Evolutionary conservation across 2,888 invertebrate genomes (phyloP).

Genomic region (Drosophila eohydei): DNA sequence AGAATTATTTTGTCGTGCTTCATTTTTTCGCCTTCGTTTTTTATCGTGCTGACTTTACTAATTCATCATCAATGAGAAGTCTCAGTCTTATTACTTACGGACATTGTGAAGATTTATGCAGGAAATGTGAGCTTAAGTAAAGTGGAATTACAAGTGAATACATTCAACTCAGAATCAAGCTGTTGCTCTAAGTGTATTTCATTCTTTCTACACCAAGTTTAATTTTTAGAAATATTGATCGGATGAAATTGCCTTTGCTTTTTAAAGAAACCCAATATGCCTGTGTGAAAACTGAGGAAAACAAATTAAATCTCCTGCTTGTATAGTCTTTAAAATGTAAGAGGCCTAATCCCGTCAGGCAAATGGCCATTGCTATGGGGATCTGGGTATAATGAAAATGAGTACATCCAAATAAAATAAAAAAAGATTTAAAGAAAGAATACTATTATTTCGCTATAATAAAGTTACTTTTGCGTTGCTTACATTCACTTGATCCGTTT

Average conservation of each 20-base stretch:
- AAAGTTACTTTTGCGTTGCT: slow-evolving; percentile 22
- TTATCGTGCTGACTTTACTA: slow-evolving; percentile 7
- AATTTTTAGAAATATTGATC: too few relatives aligned
- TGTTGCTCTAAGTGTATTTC: not conserved
- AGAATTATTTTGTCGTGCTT: slow-evolving; percentile 23
- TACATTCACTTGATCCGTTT: slow-evolving; percentile 41
- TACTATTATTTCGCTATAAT: slow-evolving; percentile 32
- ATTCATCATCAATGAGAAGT: not conserved
- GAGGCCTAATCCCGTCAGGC: too few relatives aligned
- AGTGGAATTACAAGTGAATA: not conserved
- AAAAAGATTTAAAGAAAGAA: slow-evolving; percentile 12
- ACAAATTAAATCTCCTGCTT: too few relatives aligned
- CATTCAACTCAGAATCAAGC: not conserved
- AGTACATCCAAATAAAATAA: not conserved
- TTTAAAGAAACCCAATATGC: too few relatives aligned
- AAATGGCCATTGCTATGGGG: too few relatives aligned
- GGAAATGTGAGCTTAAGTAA: not conserved
- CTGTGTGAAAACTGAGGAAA: too few relatives aligned
- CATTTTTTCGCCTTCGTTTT: slow-evolving; percentile 1
- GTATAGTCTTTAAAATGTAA: too few relatives aligned
- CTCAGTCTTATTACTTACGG: not conserved
- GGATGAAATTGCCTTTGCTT: too few relatives aligned
- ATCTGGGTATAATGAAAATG: not conserved
- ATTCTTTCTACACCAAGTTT: not conserved
- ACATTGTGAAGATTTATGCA: not conserved